These are phyloP conservation scores for Lutraria rhynchaena DNA, from an alignment of 1,140 invertebrate species.

Conservation along the genomic window DNA sequence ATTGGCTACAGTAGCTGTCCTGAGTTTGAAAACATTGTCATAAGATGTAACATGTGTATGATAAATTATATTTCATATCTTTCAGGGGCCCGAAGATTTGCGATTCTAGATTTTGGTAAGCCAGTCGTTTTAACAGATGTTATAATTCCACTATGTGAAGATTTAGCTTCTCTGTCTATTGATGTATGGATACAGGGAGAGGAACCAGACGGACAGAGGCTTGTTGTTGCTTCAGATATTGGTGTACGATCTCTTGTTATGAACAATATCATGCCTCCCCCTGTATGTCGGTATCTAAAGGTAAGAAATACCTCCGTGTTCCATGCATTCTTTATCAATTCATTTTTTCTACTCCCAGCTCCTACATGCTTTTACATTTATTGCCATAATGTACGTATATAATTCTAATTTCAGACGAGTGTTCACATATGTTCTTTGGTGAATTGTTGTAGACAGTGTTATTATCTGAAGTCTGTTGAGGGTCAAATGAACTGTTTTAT, in stretches of 20 bases:
- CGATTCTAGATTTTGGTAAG: slow-evolving; percentile 94
- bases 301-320: no score
- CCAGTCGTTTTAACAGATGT: slow-evolving; percentile 93
- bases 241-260: slow-evolving; percentile 91
- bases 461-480: no score
- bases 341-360: no score
- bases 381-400: no score
- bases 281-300: slow-evolving; percentile 94
- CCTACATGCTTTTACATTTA: no score
- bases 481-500: no score
- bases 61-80: slow-evolving; percentile 1
- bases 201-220: slow-evolving; percentile 90
- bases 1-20: not conserved
- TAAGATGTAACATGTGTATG: not conserved
- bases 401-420: no score
- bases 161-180: slow-evolving; percentile 93
- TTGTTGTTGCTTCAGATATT: slow-evolving; percentile 94
- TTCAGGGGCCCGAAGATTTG: slow-evolving; percentile 88
- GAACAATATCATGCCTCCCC: slow-evolving; percentile 93
- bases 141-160: slow-evolving; percentile 92
- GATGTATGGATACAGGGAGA: slow-evolving; percentile 93
- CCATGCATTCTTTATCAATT: no score
- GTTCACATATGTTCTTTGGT: no score
- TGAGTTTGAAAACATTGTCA: not conserved
- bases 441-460: no score